Evolutionary conservation across 2,113 vertebrate species (phyloP).

Genomic region (Ahaetulla prasina): DNA sequence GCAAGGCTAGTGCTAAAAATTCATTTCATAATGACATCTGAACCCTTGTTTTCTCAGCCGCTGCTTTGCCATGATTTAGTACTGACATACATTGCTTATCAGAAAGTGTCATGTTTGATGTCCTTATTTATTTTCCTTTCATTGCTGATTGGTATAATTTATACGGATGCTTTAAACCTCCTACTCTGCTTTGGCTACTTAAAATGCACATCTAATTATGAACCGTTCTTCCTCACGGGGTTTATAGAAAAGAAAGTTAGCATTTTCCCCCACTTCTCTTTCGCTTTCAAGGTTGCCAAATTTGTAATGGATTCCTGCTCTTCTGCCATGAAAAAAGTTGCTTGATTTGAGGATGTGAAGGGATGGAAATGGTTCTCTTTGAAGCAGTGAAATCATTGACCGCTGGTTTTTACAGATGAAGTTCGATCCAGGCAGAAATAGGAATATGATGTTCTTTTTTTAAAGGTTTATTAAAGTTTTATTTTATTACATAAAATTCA

Average conservation of each 20-base stretch:
- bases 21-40: constrained; percentile 32
- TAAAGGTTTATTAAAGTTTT: too few relatives aligned
- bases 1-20: constrained; percentile 28
- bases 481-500: too few relatives aligned
- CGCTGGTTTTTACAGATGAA: neutral
- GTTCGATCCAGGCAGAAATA: neutral
- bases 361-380: neutral
- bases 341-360: neutral
- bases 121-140: constrained; percentile 37
- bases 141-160: constrained; percentile 59
- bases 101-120: constrained; percentile 40
- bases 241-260: constrained; percentile 8
- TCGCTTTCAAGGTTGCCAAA: neutral
- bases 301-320: neutral
- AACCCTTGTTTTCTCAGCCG: constrained; percentile 39
- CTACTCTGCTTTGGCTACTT: constrained; percentile 46
- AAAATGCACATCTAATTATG: constrained; percentile 55
- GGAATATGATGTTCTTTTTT: too few relatives aligned
- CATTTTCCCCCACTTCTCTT: neutral
- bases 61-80: constrained; percentile 46
- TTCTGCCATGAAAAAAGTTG: neutral
- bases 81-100: constrained; percentile 5
- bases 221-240: constrained; percentile 41
- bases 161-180: constrained; percentile 52
- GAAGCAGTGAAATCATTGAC: neutral